phyloP scores from a whole-genome alignment of 1,140 invertebrate species.

The Papilio polyxenes region DNA sequence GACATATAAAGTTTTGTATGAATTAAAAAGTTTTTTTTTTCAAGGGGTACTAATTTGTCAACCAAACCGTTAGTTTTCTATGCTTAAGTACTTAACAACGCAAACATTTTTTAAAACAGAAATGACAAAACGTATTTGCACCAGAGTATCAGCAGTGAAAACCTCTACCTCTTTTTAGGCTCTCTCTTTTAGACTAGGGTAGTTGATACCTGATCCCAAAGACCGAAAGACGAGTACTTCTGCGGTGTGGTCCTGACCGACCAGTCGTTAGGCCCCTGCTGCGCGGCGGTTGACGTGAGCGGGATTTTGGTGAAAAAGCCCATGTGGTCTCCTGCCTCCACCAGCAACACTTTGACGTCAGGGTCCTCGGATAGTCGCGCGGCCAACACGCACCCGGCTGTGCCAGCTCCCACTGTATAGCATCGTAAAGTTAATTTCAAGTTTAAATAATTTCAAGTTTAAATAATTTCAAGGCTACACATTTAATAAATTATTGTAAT shows the following conservation, averaged over 20 bases:
- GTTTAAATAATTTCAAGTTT: too few species aligned
- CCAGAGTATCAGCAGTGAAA: too few species aligned
- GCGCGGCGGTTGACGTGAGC: slow-evolving; percentile 84
- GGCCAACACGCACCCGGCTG: slow-evolving; percentile 89
- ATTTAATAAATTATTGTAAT: not conserved
- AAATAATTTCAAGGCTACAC: too few species aligned
- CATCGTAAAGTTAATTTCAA: not conserved
- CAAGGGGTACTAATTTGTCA: too few species aligned
- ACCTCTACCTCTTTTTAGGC: slow-evolving; percentile 19
- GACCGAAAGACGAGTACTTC: slow-evolving; percentile 83
- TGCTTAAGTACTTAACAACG: too few species aligned
- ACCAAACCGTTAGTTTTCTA: too few species aligned
- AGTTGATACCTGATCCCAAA: slow-evolving; percentile 80
- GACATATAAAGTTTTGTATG: not conserved
- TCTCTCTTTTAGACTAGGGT: not conserved
- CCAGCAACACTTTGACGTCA: slow-evolving; percentile 83
- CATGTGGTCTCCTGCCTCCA: slow-evolving; percentile 87
- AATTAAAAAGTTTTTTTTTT: not conserved
- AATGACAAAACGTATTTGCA: too few species aligned
- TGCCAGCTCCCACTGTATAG: slow-evolving; percentile 87
- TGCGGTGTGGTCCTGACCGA: slow-evolving; percentile 83
- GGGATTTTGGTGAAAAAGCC: slow-evolving; percentile 83
- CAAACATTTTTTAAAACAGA: too few species aligned
- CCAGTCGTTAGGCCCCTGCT: slow-evolving; percentile 85
- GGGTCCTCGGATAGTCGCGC: slow-evolving; percentile 83